These are phyloP conservation scores for Pseudoatta argentina DNA, from an alignment of 1,140 invertebrate genomes.

Conservation along the genomic window DNA sequence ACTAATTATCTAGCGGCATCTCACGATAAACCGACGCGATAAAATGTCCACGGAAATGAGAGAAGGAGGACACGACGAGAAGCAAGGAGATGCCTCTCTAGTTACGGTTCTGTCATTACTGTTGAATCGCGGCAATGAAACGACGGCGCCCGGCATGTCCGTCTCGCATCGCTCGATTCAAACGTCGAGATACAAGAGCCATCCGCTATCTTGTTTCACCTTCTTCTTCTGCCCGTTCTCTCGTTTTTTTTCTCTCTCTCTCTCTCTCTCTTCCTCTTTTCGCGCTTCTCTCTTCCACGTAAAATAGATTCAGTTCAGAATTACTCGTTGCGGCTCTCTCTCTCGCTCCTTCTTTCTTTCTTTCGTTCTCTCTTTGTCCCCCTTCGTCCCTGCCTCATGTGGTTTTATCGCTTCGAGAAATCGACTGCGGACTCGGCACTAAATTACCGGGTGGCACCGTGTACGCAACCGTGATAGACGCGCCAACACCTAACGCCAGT, in stretches of 20 bases:
- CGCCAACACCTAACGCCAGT: slow-evolving; percentile 78
- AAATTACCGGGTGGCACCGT: slow-evolving; percentile 77
- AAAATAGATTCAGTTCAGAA: slow-evolving; percentile 72
- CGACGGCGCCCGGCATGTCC: slow-evolving; percentile 45
- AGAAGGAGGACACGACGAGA: slow-evolving; percentile 8
- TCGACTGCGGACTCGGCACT: slow-evolving; percentile 75
- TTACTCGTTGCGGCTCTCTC: slow-evolving; percentile 60
- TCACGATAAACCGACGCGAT: slow-evolving; percentile 36
- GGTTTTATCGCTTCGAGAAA: slow-evolving; percentile 76
- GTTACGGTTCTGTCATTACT: slow-evolving; percentile 73
- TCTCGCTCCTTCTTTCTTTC: not conserved
- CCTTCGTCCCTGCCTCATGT: slow-evolving; percentile 55
- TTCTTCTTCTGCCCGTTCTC: slow-evolving; percentile 18
- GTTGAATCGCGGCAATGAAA: slow-evolving; percentile 60
- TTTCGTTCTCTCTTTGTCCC: slow-evolving; percentile 1
- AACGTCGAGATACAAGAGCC: slow-evolving; percentile 76
- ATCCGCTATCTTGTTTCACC: slow-evolving; percentile 36
- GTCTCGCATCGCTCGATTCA: slow-evolving; percentile 73
- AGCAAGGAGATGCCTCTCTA: slow-evolving; percentile 35
- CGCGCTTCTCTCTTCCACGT: not conserved
- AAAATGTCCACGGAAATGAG: not conserved
- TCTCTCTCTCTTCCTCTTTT: not conserved
- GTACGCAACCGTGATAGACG: slow-evolving; percentile 70
- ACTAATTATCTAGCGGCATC: slow-evolving; percentile 54
- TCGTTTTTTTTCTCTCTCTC: not conserved